Base-by-base conservation (phyloP, 1,140 invertebrate genomes). In the Semibalanus balanoides region DNA sequence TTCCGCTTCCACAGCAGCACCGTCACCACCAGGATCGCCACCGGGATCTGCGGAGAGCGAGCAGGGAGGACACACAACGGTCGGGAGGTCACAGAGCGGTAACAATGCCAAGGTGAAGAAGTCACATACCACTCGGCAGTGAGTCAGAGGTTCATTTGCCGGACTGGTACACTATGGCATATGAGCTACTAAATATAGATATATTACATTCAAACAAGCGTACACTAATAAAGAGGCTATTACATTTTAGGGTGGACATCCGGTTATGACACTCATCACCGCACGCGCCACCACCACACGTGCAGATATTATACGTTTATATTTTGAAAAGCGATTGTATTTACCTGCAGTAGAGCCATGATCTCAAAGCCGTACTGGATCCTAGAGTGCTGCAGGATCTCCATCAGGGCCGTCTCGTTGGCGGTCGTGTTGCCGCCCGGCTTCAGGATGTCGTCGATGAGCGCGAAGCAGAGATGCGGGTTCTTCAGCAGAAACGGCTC, bases 291-390 rank as follows among this genome's bases (percentile, higher is more conserved):
- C n/a, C n/a, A n/a, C n/a, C n/a, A n/a, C n/a, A n/a, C n/a, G n/a
- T n/a, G n/a, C n/a, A n/a, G n/a, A n/a, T n/a, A n/a, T n/a, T n/a
- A n/a, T n/a, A n/a, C n/a, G n/a, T n/a, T n/a, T n/a, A n/a, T n/a
- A n/a, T n/a, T n/a, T n/a, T n/a, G n/a, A n/a, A n/a, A n/a, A 40
- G 5, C 35, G 35, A 17, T 40, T 17, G 35, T 17, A 40, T 40
- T 40, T 40, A 86, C 85, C 83, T 86, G 85, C 30, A 86, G 79
- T 9, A 81, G 78, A 29, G 85, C 84, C 76, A 87, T 83, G 70
- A 86, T 86, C 80, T 84, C 85, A 79, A 86, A 87, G 0, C 84
- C 85, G 40, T 83, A 83, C 74, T 84, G 81, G 19, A 86, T 83
- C 81, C 81, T 74, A 80, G 80, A 81, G 11, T 31, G 27, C n/a